Base-by-base conservation (phyloP, 2,113 vertebrate genomes). In the Archocentrus centrarchus region DNA sequence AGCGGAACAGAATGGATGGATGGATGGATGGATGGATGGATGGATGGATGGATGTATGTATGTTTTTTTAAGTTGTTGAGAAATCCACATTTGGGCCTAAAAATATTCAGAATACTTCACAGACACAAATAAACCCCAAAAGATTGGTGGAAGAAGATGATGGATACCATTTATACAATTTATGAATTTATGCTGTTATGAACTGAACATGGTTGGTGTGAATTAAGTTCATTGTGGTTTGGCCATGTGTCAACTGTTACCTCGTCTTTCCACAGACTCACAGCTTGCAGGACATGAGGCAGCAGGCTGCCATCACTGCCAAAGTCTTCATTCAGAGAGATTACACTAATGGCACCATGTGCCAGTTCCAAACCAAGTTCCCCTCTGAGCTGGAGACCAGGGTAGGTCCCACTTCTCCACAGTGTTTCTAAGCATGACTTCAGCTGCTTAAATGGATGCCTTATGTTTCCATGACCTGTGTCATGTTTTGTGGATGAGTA, bases 301-400 rank as follows among this genome's bases (percentile, higher is more conserved):
- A 97, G 63, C 98, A 97, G 11, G 97, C 97, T 0, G 97, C 98
- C 0, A 83, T 99, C 82, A 96, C 97, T 92, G 97, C 97, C 86
- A 99, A 99, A 90, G 97, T 99, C 88, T 99, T 99, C 59, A 96
- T 99, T 82, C 98, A 99, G 95, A 97, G 98, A 90, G 98, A 99
- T 89, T 99, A 99, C 90, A 97, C 97, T 0, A 97, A 98, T 0
- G 98, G 98, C n/a, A 99, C 98, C 78, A 94, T 97, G 6, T 99
- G 98, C 89, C 98, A 98, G 90, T 99, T 99, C 96, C 98, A 99
- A 93, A 98, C 97, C 83, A 99, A 99, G 94, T 98, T 99, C 76
- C 98, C 98, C 0, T 96, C 97, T 0, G 98, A 99, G 92, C 93
- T 99, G 93, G 98, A 99, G 91, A 97, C 96, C 91, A 94, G 97